Conservation (phyloP, 1,140 invertebrate genomes). For the Amyelois transitella region DNA sequence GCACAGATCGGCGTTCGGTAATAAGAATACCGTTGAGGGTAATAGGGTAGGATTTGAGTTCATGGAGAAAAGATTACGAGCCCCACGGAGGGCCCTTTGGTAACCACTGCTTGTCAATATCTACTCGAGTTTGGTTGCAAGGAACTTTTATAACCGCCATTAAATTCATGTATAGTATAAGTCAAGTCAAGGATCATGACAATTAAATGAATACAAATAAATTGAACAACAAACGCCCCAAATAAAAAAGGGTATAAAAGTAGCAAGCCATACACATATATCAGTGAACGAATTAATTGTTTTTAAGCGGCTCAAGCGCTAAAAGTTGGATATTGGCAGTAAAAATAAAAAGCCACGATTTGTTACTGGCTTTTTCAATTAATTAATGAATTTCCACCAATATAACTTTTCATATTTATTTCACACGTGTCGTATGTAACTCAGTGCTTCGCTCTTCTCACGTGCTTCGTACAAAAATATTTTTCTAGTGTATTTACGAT, state of each 20-base stretch:
- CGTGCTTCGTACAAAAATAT: too few relatives aligned
- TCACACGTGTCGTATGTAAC: too few relatives aligned
- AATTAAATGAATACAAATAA: not conserved
- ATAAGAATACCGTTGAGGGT: slow-evolving; percentile 32
- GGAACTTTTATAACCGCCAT: not conserved
- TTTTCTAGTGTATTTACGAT: too few relatives aligned
- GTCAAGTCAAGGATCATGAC: not conserved
- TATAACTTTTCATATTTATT: too few relatives aligned
- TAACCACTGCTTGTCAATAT: slow-evolving; percentile 11
- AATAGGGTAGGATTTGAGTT: slow-evolving; percentile 32
- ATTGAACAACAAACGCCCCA: not conserved
- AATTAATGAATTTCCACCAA: slow-evolving; percentile 9
- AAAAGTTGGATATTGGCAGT: slow-evolving; percentile 12
- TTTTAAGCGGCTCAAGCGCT: slow-evolving; percentile 6
- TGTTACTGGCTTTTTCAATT: slow-evolving; percentile 6
- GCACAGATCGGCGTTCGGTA: slow-evolving; percentile 15
- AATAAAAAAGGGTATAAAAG: slow-evolving; percentile 6
- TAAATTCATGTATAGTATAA: too few relatives aligned
- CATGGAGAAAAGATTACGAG: slow-evolving; percentile 29
- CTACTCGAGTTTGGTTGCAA: not conserved
- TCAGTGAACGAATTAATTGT: slow-evolving; percentile 9
- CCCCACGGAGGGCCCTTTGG: slow-evolving; percentile 18
- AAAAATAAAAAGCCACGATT: slow-evolving; percentile 11
- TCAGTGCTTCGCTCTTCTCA: too few relatives aligned
- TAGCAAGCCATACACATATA: not conserved